Conservation (phyloP, 2,797 vertebrate species). For the Neoniphon sammara region DNA sequence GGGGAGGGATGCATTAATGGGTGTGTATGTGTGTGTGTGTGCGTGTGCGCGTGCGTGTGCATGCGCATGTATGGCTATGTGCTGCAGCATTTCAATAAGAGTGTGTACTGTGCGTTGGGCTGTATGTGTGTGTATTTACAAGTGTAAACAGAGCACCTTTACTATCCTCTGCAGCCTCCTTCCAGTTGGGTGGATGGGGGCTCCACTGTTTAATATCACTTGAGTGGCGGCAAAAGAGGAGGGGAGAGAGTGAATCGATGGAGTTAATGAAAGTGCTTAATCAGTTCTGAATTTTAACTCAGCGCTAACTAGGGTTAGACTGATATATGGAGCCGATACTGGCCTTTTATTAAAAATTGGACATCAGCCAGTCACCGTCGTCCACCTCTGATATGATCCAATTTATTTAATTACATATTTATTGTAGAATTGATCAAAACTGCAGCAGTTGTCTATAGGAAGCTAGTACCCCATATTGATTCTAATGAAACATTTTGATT, state of each 20-base stretch:
- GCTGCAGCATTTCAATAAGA: slow-evolving; percentile 18
- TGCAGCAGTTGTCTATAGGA: not conserved
- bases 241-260: slow-evolving; percentile 3
- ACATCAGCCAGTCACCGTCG: not conserved
- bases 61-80: no score
- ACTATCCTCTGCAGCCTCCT: not conserved
- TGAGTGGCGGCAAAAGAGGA: slow-evolving; percentile 16
- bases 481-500: not conserved
- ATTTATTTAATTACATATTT: not conserved
- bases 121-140: slow-evolving; percentile 21
- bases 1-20: slow-evolving; percentile 63
- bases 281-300: slow-evolving; percentile 51
- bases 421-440: not conserved
- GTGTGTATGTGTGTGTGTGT: slow-evolving; percentile 19
- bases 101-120: not conserved
- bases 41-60: slow-evolving; percentile 1
- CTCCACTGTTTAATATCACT: slow-evolving; percentile 41
- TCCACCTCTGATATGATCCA: slow-evolving; percentile 2
- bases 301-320: slow-evolving; percentile 21
- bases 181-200: slow-evolving; percentile 4
- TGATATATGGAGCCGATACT: slow-evolving; percentile 9
- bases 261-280: slow-evolving; percentile 52
- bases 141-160: not conserved
- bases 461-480: not conserved
- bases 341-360: slow-evolving; percentile 3